Conservation (phyloP, 1,140 invertebrate genomes). For the Argopecten irradians region DNA sequence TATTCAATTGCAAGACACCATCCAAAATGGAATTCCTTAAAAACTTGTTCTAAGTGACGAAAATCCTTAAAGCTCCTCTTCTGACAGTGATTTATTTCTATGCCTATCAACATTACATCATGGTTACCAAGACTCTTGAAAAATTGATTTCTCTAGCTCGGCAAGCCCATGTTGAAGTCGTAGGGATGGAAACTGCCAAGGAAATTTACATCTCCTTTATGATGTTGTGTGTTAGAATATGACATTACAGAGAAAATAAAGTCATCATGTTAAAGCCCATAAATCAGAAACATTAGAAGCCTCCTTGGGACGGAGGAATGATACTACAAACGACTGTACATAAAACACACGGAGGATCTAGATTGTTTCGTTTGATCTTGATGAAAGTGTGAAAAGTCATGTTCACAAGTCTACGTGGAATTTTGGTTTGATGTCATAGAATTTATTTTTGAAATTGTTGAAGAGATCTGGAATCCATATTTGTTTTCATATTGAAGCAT, state of each 20-base stretch:
- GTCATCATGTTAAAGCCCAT: neutral
- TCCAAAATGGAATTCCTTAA: neutral
- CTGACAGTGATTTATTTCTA: conserved; percentile 12
- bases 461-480: too few species aligned
- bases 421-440: neutral
- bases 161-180: neutral
- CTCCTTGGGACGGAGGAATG: neutral
- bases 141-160: conserved; percentile 7
- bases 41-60: neutral
- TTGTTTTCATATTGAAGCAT: too few species aligned
- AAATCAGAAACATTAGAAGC: neutral
- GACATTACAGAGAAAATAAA: neutral
- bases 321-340: neutral
- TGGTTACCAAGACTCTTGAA: conserved; percentile 6
- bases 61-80: neutral
- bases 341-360: neutral
- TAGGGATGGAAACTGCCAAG: neutral
- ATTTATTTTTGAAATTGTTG: too few species aligned
- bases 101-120: conserved; percentile 6
- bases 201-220: neutral
- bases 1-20: neutral
- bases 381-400: neutral
- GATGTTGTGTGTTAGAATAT: neutral
- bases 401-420: neutral
- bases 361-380: neutral